Evolutionary conservation across 2,888 invertebrate genomes (phyloP).

Genomic region (Stenodema calcarata): DNA sequence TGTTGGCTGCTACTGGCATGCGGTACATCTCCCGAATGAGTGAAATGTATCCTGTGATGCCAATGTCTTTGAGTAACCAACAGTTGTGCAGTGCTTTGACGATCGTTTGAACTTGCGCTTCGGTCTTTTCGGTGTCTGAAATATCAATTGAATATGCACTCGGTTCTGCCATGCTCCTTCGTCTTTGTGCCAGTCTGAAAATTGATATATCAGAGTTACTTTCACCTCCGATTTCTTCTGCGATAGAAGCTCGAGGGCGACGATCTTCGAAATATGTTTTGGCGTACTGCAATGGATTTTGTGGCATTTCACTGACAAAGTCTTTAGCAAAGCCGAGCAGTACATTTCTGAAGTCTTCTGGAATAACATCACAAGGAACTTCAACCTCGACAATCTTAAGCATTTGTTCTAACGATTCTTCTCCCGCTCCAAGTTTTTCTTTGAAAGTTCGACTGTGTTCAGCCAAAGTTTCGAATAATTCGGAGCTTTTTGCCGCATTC

Average conservation of each 20-base stretch:
- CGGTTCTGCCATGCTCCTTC: background rate
- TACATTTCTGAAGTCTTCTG: conserved; percentile 1
- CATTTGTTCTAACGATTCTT: background rate
- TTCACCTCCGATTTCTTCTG: background rate
- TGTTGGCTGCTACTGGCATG: background rate
- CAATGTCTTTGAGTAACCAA: background rate
- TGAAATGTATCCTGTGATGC: background rate
- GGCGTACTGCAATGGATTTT: conserved; percentile 1
- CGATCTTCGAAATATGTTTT: background rate
- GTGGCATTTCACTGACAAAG: conserved; percentile 1
- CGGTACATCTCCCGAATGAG: conserved; percentile 3
- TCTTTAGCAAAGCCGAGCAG: conserved; percentile 1
- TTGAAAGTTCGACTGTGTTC: background rate
- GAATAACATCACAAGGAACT: background rate
- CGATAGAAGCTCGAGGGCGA: background rate
- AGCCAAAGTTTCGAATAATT: background rate
- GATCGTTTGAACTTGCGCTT: background rate
- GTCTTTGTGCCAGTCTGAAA: background rate
- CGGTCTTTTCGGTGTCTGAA: background rate
- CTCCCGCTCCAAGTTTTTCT: background rate
- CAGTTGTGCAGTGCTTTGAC: background rate
- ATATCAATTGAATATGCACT: background rate
- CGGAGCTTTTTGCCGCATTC: background rate
- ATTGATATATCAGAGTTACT: background rate
- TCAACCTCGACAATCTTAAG: background rate